phyloP scores from a whole-genome alignment of 2,888 invertebrate genomes.

The Uloborus plumipes region DNA sequence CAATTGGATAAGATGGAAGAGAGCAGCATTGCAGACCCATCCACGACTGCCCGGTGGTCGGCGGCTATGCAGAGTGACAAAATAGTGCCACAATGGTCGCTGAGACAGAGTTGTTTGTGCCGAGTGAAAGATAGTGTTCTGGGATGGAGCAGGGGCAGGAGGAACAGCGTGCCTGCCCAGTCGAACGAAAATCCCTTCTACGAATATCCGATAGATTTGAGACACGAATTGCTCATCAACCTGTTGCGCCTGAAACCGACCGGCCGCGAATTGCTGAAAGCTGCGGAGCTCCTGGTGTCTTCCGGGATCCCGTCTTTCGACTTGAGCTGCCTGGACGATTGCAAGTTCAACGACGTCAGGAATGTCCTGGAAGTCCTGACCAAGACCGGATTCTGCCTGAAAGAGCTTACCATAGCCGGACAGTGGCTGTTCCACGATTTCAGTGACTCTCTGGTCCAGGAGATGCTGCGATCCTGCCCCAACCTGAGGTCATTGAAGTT shows the following conservation, averaged over 20 bases:
- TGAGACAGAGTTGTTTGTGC: conserved; percentile 58
- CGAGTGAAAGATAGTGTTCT: conserved; percentile 52
- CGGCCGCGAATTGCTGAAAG: conserved; percentile 57
- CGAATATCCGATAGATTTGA: conserved; percentile 62
- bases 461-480: conserved; percentile 53
- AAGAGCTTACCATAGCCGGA: conserved; percentile 58
- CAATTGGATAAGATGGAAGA: conserved; percentile 36
- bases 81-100: conserved; percentile 54
- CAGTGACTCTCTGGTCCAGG: conserved; percentile 40
- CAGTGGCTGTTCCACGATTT: conserved; percentile 58
- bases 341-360: conserved; percentile 56
- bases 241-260: conserved; percentile 60
- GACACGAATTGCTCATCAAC: conserved; percentile 65
- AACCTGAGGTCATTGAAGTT: conserved; percentile 62
- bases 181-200: conserved; percentile 58
- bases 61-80: conserved; percentile 51
- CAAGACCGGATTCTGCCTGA: conserved; percentile 46
- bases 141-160: conserved; percentile 55
- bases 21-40: conserved; percentile 40
- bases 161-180: conserved; percentile 36
- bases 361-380: conserved; percentile 48
- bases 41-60: conserved; percentile 61
- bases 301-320: conserved; percentile 64
- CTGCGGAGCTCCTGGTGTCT: conserved; percentile 59
- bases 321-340: conserved; percentile 63